These are phyloP conservation scores for Phymorhynchus buccinoides DNA, from an alignment of 1,140 invertebrate genomes.

Conservation along the genomic window DNA sequence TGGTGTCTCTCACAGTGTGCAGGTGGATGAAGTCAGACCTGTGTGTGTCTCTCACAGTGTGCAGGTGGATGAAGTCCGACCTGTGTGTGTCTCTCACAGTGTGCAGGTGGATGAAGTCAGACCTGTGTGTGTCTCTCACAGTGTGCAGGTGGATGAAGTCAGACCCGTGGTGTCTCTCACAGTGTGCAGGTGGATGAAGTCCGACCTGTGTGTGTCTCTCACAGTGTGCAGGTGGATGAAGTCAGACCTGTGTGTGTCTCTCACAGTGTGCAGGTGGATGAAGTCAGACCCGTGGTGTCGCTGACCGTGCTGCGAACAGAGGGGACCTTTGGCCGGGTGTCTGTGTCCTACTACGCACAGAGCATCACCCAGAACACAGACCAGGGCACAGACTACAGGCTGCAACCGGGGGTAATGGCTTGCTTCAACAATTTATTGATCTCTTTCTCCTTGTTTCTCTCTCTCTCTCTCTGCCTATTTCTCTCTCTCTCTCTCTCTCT, in stretches of 20 bases:
- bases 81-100: too few species aligned
- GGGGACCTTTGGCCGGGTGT: slow-evolving; percentile 69
- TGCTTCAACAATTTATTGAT: too few species aligned
- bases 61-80: too few species aligned
- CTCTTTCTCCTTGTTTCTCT: slow-evolving; percentile 3
- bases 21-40: too few species aligned
- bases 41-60: too few species aligned
- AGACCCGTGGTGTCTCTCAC: too few species aligned
- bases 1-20: too few species aligned
- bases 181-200: background rate
- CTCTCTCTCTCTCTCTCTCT: background rate
- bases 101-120: too few species aligned
- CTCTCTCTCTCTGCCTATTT: background rate
- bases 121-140: background rate
- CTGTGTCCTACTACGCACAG: slow-evolving; percentile 67
- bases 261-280: slow-evolving; percentile 62
- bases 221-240: background rate
- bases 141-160: background rate
- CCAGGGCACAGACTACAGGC: slow-evolving; percentile 61
- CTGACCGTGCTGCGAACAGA: slow-evolving; percentile 58
- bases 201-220: background rate
- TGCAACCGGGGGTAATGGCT: slow-evolving; percentile 58
- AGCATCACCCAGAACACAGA: slow-evolving; percentile 56
- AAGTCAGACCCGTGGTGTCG: slow-evolving; percentile 59
- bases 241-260: background rate